Evolutionary conservation across 2,797 vertebrate genomes (phyloP).

Genomic region (Nannoperca australis): DNA sequence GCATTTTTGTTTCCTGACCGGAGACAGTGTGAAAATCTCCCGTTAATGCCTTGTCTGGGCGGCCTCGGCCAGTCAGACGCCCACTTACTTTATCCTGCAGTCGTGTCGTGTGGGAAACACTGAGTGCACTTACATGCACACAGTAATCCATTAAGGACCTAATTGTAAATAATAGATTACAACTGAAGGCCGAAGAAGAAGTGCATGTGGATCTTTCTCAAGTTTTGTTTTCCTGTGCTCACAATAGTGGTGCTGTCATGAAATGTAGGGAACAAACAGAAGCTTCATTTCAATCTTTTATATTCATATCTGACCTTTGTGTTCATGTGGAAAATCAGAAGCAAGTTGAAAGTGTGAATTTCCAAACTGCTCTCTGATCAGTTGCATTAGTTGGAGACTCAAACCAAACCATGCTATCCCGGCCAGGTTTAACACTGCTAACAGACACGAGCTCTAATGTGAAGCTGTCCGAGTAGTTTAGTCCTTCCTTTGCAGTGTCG

Average conservation of each 20-base stretch:
- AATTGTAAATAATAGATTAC: constrained; percentile 55
- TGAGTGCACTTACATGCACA: constrained; percentile 42
- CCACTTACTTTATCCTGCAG: constrained; percentile 22
- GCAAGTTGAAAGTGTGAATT: not conserved
- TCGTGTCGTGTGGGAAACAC: constrained; percentile 36
- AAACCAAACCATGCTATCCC: constrained; percentile 3
- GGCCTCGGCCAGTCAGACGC: constrained; percentile 32
- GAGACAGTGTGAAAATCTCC: constrained; percentile 56
- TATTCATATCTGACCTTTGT: not conserved
- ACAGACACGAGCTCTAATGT: too few relatives aligned
- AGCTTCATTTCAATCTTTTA: not conserved
- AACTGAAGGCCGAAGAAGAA: constrained; percentile 31
- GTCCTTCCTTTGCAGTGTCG: too few relatives aligned
- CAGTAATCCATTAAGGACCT: constrained; percentile 44
- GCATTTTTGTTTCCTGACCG: constrained; percentile 69
- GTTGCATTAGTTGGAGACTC: not conserved
- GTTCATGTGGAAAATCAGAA: not conserved
- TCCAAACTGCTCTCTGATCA: not conserved
- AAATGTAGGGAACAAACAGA: not conserved
- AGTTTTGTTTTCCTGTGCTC: constrained; percentile 35
- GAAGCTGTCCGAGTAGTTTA: not conserved
- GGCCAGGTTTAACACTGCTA: not conserved
- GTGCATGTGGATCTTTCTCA: constrained; percentile 32
- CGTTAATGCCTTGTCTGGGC: constrained; percentile 59
- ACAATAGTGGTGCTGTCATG: not conserved